Evolutionary conservation across 2,888 invertebrate species (phyloP), one percentile per base, ranked within the genome.

Genomic region (Liopterus haemorrhoidalis): DNA sequence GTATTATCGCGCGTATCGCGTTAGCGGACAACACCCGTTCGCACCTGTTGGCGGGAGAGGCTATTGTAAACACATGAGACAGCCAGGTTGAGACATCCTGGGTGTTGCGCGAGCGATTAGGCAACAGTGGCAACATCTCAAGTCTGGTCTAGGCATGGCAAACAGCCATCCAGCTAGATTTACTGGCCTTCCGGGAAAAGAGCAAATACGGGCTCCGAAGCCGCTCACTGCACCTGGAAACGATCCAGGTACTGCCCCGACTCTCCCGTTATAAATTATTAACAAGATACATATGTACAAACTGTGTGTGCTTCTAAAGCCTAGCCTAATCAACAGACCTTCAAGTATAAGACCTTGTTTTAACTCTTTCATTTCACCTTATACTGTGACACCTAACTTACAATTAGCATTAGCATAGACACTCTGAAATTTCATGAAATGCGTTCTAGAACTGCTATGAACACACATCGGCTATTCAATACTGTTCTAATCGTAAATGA

Each of bases 361-460:
- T n/a, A n/a, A n/a, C n/a, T n/a, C n/a, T n/a, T n/a, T n/a, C n/a
- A n/a, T n/a, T n/a, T n/a, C n/a, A n/a, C n/a, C n/a, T n/a, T n/a
- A n/a, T n/a, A n/a, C n/a, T n/a, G n/a, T n/a, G n/a, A n/a, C n/a
- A n/a, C n/a, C n/a, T n/a, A n/a, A 25, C 25, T 25, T 2, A 25
- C 25, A 11, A 12, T 55, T 52, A 57, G 54, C 55, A n/a, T 57
- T 57, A 55, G 60, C 57, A 55, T 54, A 54, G 55, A 63, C 64
- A 63, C 63, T 63, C 58, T 59, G 66, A 67, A 67, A 67, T 67
- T 67, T 67, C 67, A 67, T 67, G 67, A 65, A 51, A 46, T 49
- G 49, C 25, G n/a, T 12, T 25, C n/a, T 4, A 25, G 25, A 25
- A 25, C 12, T 25, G 25, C 25, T 25, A 25, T 25, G 12, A 11